Percentiles rank a stretch among this genome's conserved stretches.
These are phyloP conservation scores for Listrodromus nycthemerus DNA, from an alignment of 2,888 invertebrate genomes.

Conservation along the genomic window DNA sequence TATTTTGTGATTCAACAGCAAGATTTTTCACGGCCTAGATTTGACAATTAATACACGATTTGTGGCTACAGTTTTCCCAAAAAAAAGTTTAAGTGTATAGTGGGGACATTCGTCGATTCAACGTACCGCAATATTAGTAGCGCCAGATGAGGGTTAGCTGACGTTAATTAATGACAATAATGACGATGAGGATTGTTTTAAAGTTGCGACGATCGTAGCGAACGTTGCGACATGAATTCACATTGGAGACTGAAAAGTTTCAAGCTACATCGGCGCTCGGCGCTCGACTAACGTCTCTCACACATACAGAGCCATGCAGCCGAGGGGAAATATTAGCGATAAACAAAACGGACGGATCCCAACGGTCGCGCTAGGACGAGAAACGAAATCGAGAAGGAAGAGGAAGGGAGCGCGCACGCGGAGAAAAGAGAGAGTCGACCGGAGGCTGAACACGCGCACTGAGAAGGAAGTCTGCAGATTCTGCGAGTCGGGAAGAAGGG, in stretches of 20 bases:
- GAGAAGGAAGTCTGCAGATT: constrained; percentile 21
- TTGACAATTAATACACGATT: neutral
- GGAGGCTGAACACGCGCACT: constrained; percentile 36
- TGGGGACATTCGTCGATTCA: neutral
- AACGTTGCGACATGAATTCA: constrained; percentile 62
- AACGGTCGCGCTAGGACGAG: constrained; percentile 59
- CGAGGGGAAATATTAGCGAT: constrained; percentile 64
- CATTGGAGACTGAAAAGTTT: constrained; percentile 63
- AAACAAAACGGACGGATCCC: constrained; percentile 59
- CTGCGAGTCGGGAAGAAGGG: constrained; percentile 19
- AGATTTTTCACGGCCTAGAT: neutral
- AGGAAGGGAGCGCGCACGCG: neutral
- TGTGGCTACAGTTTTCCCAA: neutral
- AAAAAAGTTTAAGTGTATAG: neutral
- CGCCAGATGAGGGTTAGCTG: constrained; percentile 25
- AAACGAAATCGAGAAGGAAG: constrained; percentile 54
- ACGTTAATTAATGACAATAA: constrained; percentile 13
- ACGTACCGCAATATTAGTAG: constrained; percentile 46
- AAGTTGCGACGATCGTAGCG: constrained; percentile 51
- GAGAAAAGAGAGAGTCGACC: constrained; percentile 26
- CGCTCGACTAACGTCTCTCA: constrained; percentile 19
- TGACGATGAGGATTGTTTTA: constrained; percentile 47
- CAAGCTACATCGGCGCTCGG: neutral
- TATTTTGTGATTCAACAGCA: neutral
- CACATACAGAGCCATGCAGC: neutral